Conservation (phyloP, 1,140 invertebrate genomes). For the Listronotus oregonensis region DNA sequence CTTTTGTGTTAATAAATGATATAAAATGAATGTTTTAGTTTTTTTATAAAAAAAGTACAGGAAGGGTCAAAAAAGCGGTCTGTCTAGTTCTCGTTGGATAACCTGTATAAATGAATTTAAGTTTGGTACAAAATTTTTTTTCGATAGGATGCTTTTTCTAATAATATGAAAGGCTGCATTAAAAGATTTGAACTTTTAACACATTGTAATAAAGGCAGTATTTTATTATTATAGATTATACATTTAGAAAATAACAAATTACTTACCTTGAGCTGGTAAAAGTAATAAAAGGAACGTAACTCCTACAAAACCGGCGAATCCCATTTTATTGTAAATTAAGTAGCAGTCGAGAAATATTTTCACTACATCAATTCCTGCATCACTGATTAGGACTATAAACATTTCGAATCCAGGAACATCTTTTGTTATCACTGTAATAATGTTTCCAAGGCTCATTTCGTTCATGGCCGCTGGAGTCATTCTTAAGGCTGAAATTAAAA, state of each 20-base stretch:
- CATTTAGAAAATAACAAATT: background rate
- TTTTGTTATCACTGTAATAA: conserved; percentile 91
- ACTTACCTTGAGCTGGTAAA: conserved; percentile 79
- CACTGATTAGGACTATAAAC: conserved; percentile 71
- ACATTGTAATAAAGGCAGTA: too few relatives aligned
- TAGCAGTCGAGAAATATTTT: conserved; percentile 76
- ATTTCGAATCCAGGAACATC: conserved; percentile 78
- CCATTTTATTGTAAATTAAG: conserved; percentile 77
- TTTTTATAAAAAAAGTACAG: too few relatives aligned
- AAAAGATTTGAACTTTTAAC: too few relatives aligned
- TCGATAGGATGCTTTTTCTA: too few relatives aligned
- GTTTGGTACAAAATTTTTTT: too few relatives aligned
- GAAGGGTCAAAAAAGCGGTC: too few relatives aligned
- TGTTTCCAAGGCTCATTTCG: conserved; percentile 75
- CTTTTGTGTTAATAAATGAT: too few relatives aligned
- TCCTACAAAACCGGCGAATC: conserved; percentile 75
- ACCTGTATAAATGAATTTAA: too few relatives aligned
- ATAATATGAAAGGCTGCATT: too few relatives aligned
- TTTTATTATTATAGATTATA: too few relatives aligned
- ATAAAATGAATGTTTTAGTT: too few relatives aligned
- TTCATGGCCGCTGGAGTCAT: conserved; percentile 74
- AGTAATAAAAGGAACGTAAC: conserved; percentile 78
- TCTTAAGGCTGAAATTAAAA: conserved; percentile 58
- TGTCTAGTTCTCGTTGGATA: too few relatives aligned
- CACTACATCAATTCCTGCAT: conserved; percentile 80